Conservation (phyloP, 2,888 invertebrate genomes). For the Spialia ferax region DNA sequence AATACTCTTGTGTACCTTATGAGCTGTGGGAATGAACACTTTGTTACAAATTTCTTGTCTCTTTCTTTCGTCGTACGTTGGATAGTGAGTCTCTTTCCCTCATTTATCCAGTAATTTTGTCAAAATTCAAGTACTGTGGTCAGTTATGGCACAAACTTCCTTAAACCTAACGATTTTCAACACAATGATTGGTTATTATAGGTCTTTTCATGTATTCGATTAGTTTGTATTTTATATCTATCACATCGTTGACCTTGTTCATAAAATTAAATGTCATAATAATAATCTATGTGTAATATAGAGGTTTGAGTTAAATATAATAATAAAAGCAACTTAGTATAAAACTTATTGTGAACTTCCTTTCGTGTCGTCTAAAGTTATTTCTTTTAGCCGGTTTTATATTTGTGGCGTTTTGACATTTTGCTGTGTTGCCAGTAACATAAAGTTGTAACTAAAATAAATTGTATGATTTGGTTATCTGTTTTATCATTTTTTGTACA, state of each 20-base stretch:
- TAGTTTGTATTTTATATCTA: slow-evolving; percentile 61
- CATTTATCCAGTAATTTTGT: slow-evolving; percentile 6
- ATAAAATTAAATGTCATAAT: slow-evolving; percentile 73
- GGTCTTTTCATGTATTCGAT: slow-evolving; percentile 39
- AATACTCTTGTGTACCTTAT: slow-evolving; percentile 19
- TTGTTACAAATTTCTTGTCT: not conserved
- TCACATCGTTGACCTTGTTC: slow-evolving; percentile 71
- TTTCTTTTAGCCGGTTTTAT: slow-evolving; percentile 24
- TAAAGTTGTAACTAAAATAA: not conserved
- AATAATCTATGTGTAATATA: slow-evolving; percentile 77
- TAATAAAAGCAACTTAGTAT: slow-evolving; percentile 37
- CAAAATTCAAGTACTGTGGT: slow-evolving; percentile 14
- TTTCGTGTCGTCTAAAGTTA: slow-evolving; percentile 58
- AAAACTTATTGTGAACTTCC: slow-evolving; percentile 50
- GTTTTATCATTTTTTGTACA: not conserved
- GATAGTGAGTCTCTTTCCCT: slow-evolving; percentile 11
- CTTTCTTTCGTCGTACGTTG: slow-evolving; percentile 1
- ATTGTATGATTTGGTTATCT: no score
- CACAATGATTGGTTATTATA: slow-evolving; percentile 8
- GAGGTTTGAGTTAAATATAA: slow-evolving; percentile 69
- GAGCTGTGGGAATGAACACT: slow-evolving; percentile 26
- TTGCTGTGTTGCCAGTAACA: slow-evolving; percentile 4
- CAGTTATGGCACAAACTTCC: slow-evolving; percentile 28
- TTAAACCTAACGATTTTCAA: not conserved
- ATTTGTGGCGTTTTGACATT: slow-evolving; percentile 31